These are phyloP conservation scores for Tetragonula carbonaria DNA, from an alignment of 2,888 invertebrate genomes.

Conservation along the genomic window DNA sequence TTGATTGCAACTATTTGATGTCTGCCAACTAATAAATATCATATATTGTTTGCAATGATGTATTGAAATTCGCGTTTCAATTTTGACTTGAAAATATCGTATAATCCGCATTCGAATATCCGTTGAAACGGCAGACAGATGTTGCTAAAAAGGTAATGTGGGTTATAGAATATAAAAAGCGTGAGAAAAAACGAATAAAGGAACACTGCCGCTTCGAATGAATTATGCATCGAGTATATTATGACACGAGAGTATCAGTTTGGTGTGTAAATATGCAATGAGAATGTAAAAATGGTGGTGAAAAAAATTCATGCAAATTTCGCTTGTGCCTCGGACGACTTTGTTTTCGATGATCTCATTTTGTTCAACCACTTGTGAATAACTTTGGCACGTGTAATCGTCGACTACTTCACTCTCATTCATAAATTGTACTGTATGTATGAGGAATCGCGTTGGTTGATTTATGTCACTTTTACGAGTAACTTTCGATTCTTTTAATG, in stretches of 20 bases:
- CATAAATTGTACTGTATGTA: neutral
- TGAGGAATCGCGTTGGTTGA: neutral
- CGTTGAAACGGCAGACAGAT: neutral
- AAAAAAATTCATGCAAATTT: neutral
- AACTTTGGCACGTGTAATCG: neutral
- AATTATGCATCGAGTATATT: conserved; percentile 34
- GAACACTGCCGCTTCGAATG: neutral
- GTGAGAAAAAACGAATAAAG: conserved; percentile 10
- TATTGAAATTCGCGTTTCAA: no score
- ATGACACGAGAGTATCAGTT: conserved; percentile 21
- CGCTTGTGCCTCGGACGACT: neutral
- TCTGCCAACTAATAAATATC: no score
- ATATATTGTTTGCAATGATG: no score
- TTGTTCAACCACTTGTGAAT: neutral
- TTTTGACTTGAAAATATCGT: neutral
- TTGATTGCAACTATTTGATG: no score
- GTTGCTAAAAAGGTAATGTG: neutral
- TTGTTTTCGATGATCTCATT: neutral
- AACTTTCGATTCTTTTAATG: no score
- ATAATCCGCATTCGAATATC: neutral
- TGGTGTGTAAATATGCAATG: conserved; percentile 32
- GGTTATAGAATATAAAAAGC: conserved; percentile 11
- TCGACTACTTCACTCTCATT: neutral
- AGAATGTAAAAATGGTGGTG: conserved; percentile 10
- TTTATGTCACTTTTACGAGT: neutral